Percentiles rank a stretch among this genome's conserved stretches.
Evolutionary conservation across 2,113 vertebrate genomes (phyloP).

Genomic region (Tenebrosternarchus preto): DNA sequence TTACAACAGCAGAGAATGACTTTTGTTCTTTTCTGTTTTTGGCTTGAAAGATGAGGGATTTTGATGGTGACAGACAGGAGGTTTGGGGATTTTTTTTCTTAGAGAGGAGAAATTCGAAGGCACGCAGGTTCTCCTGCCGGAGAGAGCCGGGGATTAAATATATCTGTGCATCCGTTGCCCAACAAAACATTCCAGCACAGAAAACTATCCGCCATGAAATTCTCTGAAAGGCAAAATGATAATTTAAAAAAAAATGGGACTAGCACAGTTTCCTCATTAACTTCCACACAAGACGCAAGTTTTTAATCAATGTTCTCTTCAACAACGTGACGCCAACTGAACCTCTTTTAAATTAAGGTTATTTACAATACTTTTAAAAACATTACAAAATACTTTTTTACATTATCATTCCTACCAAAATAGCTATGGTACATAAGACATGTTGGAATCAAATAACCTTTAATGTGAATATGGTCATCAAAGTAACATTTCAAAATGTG

Average conservation of each 20-base stretch:
- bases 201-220: conserved; percentile 82
- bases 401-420: conserved; percentile 89
- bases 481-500: conserved; percentile 15
- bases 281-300: conserved; percentile 21
- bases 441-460: conserved; percentile 35
- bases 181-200: conserved; percentile 88
- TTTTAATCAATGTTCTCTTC: background rate
- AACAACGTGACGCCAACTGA: background rate
- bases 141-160: conserved; percentile 71
- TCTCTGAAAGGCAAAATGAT: conserved; percentile 72
- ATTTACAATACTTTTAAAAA: conserved; percentile 68
- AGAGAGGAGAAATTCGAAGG: conserved; percentile 89
- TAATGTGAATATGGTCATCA: conserved; percentile 15
- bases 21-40: conserved; percentile 45
- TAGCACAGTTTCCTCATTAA: conserved; percentile 31
- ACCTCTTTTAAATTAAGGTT: conserved; percentile 46
- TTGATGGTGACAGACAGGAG: conserved; percentile 77
- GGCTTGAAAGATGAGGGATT: conserved; percentile 49
- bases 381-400: conserved; percentile 84
- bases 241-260: conserved; percentile 40
- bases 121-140: conserved; percentile 83
- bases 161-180: conserved; percentile 86
- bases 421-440: conserved; percentile 74
- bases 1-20: conserved; percentile 54
- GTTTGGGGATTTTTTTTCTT: conserved; percentile 67